These are phyloP conservation scores for Cecropterus lyciades DNA, from an alignment of 1,140 invertebrate genomes.

Conservation along the genomic window DNA sequence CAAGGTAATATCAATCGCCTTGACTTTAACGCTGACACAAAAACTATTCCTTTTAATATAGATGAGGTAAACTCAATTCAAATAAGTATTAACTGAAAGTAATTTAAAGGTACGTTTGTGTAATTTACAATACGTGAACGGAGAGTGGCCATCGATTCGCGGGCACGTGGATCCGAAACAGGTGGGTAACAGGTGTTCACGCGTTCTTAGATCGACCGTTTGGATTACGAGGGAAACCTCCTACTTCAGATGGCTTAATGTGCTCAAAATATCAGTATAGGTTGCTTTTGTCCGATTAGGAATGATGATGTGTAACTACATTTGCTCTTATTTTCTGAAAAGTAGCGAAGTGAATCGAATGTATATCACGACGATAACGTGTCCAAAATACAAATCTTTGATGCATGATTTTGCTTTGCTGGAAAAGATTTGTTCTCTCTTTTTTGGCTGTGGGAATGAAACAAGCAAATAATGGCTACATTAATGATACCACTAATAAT, in stretches of 20 bases:
- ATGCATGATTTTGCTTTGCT: too few relatives aligned
- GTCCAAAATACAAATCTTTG: too few relatives aligned
- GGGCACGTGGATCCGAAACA: constrained; percentile 25
- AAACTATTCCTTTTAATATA: not conserved
- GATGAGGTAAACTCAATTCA: too few relatives aligned
- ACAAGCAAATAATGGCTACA: too few relatives aligned
- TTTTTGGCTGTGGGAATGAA: too few relatives aligned
- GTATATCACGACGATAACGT: too few relatives aligned
- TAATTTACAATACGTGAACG: constrained; percentile 14
- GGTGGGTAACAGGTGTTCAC: constrained; percentile 29
- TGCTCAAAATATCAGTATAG: constrained; percentile 1
- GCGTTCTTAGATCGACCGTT: constrained; percentile 30
- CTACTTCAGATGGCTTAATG: constrained; percentile 24
- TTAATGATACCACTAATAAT: too few relatives aligned
- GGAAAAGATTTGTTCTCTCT: too few relatives aligned
- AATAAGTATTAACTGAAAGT: not conserved
- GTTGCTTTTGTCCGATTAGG: constrained; percentile 22
- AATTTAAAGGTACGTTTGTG: constrained; percentile 4
- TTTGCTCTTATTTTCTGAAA: not conserved
- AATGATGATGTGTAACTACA: not conserved
- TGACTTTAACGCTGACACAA: too few relatives aligned
- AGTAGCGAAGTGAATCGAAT: too few relatives aligned
- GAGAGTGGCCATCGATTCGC: constrained; percentile 12
- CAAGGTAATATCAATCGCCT: too few relatives aligned
- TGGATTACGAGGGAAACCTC: constrained; percentile 19